A percentile compares a stretch with the other conserved stretches of the same genome.
phyloP scores from a whole-genome alignment of 1,140 invertebrate species.

The Drosophila bifasciata region DNA sequence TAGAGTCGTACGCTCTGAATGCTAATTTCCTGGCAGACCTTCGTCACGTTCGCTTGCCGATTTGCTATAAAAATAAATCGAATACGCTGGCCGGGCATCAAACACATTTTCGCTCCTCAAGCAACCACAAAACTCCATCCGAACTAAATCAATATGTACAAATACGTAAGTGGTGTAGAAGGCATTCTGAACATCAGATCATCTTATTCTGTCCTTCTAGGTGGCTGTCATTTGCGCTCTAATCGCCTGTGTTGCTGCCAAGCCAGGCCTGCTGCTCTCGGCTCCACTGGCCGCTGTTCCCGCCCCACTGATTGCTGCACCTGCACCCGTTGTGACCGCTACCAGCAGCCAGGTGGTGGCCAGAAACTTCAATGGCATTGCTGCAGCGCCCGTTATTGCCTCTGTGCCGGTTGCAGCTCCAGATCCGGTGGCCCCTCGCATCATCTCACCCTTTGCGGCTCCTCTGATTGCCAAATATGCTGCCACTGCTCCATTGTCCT shows the following conservation, averaged over 20 bases:
- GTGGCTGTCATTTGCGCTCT: too few species aligned
- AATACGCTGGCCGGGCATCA: constrained; percentile 34
- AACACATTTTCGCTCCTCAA: constrained; percentile 29
- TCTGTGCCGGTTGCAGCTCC: constrained; percentile 50
- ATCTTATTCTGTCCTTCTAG: too few species aligned
- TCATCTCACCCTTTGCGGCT: constrained; percentile 18
- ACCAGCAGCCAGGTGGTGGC: constrained; percentile 84
- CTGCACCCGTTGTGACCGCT: constrained; percentile 70
- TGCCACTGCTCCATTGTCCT: constrained; percentile 25
- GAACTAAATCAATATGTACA: neutral
- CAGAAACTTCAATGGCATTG: constrained; percentile 83
- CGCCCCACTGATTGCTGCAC: too few species aligned
- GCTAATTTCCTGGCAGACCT: constrained; percentile 43
- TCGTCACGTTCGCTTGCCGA: constrained; percentile 50
- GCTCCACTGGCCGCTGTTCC: too few species aligned
- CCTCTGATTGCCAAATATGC: constrained; percentile 26
- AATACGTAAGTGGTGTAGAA: too few species aligned
- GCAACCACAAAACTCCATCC: neutral
- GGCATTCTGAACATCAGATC: too few species aligned
- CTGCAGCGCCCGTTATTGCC: constrained; percentile 63
- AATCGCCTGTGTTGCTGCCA: too few species aligned
- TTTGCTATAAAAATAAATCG: constrained; percentile 64
- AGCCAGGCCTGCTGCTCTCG: too few species aligned
- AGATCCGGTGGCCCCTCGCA: neutral
- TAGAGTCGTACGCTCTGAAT: constrained; percentile 33